These are phyloP conservation scores for Eueides isabella DNA, from an alignment of 1,140 invertebrate genomes.

Conservation along the genomic window DNA sequence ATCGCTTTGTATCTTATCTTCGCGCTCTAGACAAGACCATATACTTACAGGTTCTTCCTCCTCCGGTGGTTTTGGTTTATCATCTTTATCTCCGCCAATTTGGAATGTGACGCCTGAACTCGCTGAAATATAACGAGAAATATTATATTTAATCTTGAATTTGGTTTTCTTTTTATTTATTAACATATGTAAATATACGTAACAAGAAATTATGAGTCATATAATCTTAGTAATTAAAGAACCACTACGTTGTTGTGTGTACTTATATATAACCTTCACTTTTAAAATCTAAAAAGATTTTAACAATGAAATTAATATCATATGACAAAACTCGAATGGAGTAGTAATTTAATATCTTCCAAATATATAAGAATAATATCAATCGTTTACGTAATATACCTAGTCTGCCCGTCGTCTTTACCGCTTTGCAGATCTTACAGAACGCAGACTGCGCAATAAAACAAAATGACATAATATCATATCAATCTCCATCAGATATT, in stretches of 20 bases:
- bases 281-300: not conserved
- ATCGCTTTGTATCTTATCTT: constrained; percentile 66
- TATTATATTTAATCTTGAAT: not conserved
- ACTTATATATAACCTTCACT: too few species aligned
- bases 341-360: not conserved
- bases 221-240: not conserved
- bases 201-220: not conserved
- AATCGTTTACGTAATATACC: constrained; percentile 5
- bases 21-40: constrained; percentile 39
- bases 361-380: not conserved
- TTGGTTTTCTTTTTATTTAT: not conserved
- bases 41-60: constrained; percentile 76
- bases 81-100: constrained; percentile 84
- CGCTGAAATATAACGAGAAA: constrained; percentile 53
- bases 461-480: not conserved
- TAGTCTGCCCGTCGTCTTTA: not conserved
- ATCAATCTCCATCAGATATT: not conserved
- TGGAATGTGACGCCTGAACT: constrained; percentile 85
- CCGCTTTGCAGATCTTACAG: constrained; percentile 27
- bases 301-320: not conserved
- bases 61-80: constrained; percentile 80
- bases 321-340: not conserved
- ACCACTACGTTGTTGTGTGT: not conserved
- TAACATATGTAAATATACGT: not conserved
- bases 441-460: constrained; percentile 34